A percentile compares a stretch with the other conserved stretches of the same genome.
Conservation (phyloP, 2,797 vertebrate genomes). For the Fistularia commersonii region DNA sequence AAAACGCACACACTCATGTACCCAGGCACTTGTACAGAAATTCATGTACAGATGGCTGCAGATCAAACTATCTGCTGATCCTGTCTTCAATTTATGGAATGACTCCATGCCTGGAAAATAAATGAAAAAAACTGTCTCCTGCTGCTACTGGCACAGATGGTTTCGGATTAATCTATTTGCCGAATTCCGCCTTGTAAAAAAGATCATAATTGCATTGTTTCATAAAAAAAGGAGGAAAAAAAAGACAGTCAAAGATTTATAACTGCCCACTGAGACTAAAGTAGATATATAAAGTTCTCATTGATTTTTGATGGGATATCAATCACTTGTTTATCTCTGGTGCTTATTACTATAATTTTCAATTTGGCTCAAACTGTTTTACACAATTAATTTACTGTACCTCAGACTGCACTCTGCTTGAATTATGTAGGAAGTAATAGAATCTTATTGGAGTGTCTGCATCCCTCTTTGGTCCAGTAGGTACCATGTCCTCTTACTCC, state of each 20-base stretch:
- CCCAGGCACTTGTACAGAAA: slow-evolving; percentile 6
- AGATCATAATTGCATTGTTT: slow-evolving; percentile 34
- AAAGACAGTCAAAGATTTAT: background rate
- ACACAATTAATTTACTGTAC: background rate
- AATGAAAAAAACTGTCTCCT: slow-evolving; percentile 25
- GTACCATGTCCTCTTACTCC: slow-evolving; percentile 56
- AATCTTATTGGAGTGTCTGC: slow-evolving; percentile 25
- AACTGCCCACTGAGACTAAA: background rate
- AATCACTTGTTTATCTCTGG: background rate
- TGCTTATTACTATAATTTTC: background rate
- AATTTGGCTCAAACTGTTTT: background rate
- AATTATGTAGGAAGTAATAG: slow-evolving; percentile 7
- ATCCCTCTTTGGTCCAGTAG: slow-evolving; percentile 46
- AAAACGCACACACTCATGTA: slow-evolving; percentile 6
- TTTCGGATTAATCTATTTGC: slow-evolving; percentile 44
- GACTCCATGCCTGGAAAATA: slow-evolving; percentile 37
- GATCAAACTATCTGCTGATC: slow-evolving; percentile 41
- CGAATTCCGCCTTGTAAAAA: slow-evolving; percentile 27
- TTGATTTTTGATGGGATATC: slow-evolving; percentile 3
- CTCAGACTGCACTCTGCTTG: slow-evolving; percentile 2
- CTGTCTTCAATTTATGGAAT: slow-evolving; percentile 30
- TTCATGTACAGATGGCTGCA: slow-evolving; percentile 40
- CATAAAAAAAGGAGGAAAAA: slow-evolving; percentile 11
- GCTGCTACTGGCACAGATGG: slow-evolving; percentile 39
- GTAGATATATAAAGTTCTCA: slow-evolving; percentile 5